phyloP scores from a whole-genome alignment of 2,888 invertebrate species.

The Heliothis peltigera region DNA sequence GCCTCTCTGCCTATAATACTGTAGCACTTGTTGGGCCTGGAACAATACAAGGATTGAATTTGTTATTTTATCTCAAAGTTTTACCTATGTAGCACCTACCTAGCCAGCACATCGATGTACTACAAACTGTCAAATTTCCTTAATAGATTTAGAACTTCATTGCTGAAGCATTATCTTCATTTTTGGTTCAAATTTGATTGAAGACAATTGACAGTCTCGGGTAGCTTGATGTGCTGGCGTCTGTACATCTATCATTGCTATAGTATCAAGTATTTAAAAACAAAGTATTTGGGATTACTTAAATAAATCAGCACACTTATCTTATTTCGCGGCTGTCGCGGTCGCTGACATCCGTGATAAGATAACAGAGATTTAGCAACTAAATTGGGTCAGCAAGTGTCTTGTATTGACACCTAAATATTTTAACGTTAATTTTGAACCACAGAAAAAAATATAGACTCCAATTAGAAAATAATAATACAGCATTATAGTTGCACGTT shows the following conservation, averaged over 20 bases:
- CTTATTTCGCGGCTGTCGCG: constrained; percentile 6
- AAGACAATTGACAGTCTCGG: too few relatives aligned
- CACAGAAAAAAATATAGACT: background rate
- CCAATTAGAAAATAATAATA: too few relatives aligned
- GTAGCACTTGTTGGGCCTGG: constrained; percentile 83
- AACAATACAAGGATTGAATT: constrained; percentile 39
- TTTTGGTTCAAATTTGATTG: too few relatives aligned
- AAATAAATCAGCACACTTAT: constrained; percentile 13
- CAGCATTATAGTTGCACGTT: too few relatives aligned
- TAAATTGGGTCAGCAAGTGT: constrained; percentile 40
- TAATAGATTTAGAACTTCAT: too few relatives aligned
- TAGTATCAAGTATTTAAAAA: too few relatives aligned
- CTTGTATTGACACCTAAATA: background rate
- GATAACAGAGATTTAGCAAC: constrained; percentile 43
- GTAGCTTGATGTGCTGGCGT: too few relatives aligned
- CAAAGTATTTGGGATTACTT: constrained; percentile 1
- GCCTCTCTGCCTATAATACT: constrained; percentile 79
- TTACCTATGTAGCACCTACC: too few relatives aligned
- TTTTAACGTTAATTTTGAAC: background rate
- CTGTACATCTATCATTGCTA: too few relatives aligned
- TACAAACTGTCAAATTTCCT: too few relatives aligned
- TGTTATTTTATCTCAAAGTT: background rate
- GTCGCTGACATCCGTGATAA: constrained; percentile 48
- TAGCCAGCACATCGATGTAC: too few relatives aligned
- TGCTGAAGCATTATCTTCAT: too few relatives aligned